Evolutionary conservation across 2,797 vertebrate species (phyloP).

Genomic region (Phataginus tetradactyla): DNA sequence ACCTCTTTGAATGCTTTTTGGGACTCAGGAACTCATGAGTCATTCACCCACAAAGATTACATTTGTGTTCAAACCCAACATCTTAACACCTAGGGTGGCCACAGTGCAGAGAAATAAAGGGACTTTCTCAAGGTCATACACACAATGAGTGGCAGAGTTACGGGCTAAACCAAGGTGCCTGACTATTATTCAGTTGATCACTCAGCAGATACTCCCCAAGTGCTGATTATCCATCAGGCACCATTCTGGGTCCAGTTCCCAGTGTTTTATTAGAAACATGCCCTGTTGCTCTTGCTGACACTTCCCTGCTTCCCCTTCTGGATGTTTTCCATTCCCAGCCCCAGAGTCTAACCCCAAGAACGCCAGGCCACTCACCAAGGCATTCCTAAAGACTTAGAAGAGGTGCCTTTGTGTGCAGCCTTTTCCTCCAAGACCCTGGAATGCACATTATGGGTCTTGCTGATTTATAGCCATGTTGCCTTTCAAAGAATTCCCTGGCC

Average conservation of each 20-base stretch:
- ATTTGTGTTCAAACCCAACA: neutral
- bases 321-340: conserved; percentile 47
- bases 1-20: neutral
- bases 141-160: neutral
- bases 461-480: conserved; percentile 69
- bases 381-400: conserved; percentile 63
- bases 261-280: neutral
- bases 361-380: neutral
- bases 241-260: neutral
- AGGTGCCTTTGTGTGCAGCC: conserved; percentile 57
- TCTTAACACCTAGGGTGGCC: neutral
- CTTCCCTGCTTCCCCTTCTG: neutral
- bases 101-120: neutral
- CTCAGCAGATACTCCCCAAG: neutral
- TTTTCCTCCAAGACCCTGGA: conserved; percentile 55
- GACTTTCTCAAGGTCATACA: neutral
- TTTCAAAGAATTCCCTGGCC: conserved; percentile 67
- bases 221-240: neutral
- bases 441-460: conserved; percentile 32
- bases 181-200: neutral
- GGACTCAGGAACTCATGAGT: neutral
- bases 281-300: neutral
- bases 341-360: conserved; percentile 29
- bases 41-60: neutral
- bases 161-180: neutral